Evolutionary conservation across 37 sponge, comb jelly and placozoan species (phyloP), one percentile per base, ranked within the genome.

Genomic region (Aphrocallistes beatrix): DNA sequence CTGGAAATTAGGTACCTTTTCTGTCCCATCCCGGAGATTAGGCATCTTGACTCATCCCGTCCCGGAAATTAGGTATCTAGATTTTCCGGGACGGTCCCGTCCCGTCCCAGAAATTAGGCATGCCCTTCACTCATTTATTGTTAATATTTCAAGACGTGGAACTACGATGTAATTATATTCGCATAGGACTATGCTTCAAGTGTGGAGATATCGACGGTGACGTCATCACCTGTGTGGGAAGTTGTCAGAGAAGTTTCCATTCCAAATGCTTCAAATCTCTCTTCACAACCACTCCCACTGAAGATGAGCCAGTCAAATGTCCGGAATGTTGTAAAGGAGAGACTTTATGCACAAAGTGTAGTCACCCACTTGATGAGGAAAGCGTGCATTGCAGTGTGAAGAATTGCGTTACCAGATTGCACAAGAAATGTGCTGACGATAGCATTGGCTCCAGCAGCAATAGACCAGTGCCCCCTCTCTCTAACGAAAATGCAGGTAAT

Each of bases 151-250:
- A n/a, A n/a, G n/a, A n/a, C n/a, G n/a, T n/a, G n/a, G n/a, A n/a
- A n/a, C n/a, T n/a, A n/a, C n/a, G n/a, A n/a, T n/a, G n/a, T n/a
- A n/a, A n/a, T n/a, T n/a, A n/a, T n/a, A n/a, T n/a, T n/a, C n/a
- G n/a, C n/a, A n/a, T n/a, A 60, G 75, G 75, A 19, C 28, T 60
- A 25, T 60, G 75, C 21, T 60, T 60, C 75, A 60, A 60, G 34
- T 60, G 75, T 60, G 75, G 75, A 60, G 75, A 60, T 28, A 60
- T 60, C 25, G 75, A 60, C 21, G n/a, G 75, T 30, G n/a, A 60
- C 34, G 21, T 60, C 10, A 60, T 60, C 10, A 28, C 34, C 3
- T 60, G 75, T 13, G 75, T 25, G n/a, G 75, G 75, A 13, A 60
- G n/a, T 25, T 60, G 75, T 13, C 34, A 21, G 8, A 3, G 75